These are phyloP conservation scores for Zaprionus gabonicus DNA, from an alignment of 1,140 invertebrate genomes.

Conservation along the genomic window DNA sequence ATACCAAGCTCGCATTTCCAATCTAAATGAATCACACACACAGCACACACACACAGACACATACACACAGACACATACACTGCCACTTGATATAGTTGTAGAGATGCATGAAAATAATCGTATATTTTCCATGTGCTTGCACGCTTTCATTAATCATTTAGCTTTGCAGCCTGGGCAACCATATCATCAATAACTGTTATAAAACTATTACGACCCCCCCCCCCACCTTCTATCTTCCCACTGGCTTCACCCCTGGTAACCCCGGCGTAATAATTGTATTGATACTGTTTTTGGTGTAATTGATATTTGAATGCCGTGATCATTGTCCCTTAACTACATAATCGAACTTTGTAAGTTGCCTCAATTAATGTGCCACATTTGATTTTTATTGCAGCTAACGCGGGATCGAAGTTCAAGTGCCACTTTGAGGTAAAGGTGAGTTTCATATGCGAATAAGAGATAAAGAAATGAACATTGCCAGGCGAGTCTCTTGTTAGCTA, in stretches of 20 bases:
- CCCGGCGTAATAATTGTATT: neutral
- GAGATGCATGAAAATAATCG: neutral
- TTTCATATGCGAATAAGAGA: no score
- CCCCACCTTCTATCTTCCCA: neutral
- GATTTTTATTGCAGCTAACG: neutral
- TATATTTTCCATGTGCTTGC: slow-evolving; percentile 9
- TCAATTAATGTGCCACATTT: neutral
- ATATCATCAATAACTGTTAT: slow-evolving; percentile 34
- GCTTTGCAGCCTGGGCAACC: neutral
- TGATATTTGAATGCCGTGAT: neutral
- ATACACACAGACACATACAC: neutral
- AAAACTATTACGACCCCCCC: slow-evolving; percentile 19
- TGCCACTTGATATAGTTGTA: neutral
- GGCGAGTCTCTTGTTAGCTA: no score
- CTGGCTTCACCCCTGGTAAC: neutral
- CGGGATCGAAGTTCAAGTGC: neutral
- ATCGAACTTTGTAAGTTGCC: neutral
- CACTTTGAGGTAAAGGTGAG: neutral
- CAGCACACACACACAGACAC: neutral
- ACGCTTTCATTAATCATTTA: slow-evolving; percentile 31
- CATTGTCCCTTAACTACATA: neutral
- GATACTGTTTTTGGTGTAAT: neutral
- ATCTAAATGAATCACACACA: neutral
- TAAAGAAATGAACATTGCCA: no score
- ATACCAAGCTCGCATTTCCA: slow-evolving; percentile 22